Conservation (phyloP, 2,797 vertebrate species). For the Paratrypauchen microcephalus region DNA sequence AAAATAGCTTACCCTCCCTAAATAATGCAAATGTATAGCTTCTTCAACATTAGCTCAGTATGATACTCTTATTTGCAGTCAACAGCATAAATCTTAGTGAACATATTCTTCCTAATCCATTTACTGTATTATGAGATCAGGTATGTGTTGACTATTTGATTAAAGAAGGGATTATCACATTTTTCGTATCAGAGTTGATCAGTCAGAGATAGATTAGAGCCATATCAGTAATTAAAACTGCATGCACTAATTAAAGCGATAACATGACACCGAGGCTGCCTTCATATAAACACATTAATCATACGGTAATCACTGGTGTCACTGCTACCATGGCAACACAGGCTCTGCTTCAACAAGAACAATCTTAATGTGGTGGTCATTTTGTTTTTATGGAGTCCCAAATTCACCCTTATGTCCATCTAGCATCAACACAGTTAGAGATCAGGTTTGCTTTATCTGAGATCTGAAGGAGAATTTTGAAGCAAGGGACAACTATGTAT, state of each 20-base stretch:
- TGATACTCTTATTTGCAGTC: background rate
- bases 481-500: background rate
- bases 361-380: background rate
- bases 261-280: constrained; percentile 6
- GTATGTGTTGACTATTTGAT: constrained; percentile 2
- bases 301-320: constrained; percentile 1
- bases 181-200: constrained; percentile 8
- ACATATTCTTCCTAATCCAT: background rate
- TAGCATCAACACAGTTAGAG: background rate
- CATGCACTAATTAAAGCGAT: constrained; percentile 4
- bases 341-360: constrained; percentile 2
- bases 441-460: background rate
- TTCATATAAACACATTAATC: constrained; percentile 13
- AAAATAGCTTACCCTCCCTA: too few relatives aligned
- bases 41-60: too few relatives aligned
- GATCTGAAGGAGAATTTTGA: background rate
- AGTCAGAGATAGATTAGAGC: constrained; percentile 10
- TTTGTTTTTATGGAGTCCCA: background rate
- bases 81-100: background rate
- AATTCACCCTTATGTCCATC: background rate
- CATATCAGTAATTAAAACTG: constrained; percentile 14
- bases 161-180: background rate
- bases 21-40: too few relatives aligned
- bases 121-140: background rate
- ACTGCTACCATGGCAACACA: background rate